Evolutionary conservation across 2,113 vertebrate species (phyloP).

Genomic region (Archilochus colubris): DNA sequence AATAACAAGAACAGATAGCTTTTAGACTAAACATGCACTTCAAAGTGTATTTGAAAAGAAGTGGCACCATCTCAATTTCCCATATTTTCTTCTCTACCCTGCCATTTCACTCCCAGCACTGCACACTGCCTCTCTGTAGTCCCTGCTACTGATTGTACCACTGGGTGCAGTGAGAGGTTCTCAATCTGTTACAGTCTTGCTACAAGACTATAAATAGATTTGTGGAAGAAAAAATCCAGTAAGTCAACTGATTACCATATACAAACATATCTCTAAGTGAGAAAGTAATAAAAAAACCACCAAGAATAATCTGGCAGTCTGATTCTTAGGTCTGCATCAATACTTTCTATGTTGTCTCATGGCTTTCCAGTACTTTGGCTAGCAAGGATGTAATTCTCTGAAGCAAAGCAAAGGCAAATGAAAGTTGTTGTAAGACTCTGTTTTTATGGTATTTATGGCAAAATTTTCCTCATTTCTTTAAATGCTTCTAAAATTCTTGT

Average conservation of each 20-base stretch:
- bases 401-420: neutral
- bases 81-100: neutral
- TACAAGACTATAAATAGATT: neutral
- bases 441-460: neutral
- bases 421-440: neutral
- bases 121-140: neutral
- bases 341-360: neutral
- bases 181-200: neutral
- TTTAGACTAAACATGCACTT: neutral
- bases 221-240: fast-evolving
- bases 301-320: neutral
- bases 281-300: neutral
- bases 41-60: neutral
- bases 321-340: neutral
- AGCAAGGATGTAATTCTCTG: neutral
- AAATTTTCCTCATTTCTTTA: neutral
- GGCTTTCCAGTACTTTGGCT: neutral
- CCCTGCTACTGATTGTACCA: neutral
- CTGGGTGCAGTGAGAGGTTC: neutral
- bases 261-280: neutral
- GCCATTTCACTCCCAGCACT: neutral
- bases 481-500: neutral
- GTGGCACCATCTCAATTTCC: neutral
- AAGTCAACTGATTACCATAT: neutral
- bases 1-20: neutral